These are phyloP conservation scores for Scalopus aquaticus DNA, from an alignment of 2,113 vertebrate genomes.

Conservation along the genomic window DNA sequence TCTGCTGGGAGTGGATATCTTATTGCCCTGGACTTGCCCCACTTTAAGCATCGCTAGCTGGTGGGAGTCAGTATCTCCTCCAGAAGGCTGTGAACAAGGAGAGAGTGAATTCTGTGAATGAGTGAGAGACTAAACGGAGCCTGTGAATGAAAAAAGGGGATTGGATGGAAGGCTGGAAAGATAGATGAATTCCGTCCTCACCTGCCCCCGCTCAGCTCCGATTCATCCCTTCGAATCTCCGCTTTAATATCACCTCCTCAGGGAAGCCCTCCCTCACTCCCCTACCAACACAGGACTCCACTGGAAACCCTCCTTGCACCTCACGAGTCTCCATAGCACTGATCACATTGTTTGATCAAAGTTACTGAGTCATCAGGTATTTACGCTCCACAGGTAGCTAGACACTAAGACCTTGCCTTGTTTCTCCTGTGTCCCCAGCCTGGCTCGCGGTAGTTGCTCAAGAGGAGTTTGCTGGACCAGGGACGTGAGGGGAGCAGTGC, in stretches of 20 bases:
- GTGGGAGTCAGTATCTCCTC: neutral
- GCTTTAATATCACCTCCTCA: neutral
- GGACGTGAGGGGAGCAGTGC: neutral
- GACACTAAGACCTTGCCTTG: neutral
- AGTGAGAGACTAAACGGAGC: no score
- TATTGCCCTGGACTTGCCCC: neutral
- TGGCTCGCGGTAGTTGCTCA: neutral
- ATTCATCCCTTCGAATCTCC: neutral
- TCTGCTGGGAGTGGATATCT: no score
- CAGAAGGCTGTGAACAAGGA: neutral
- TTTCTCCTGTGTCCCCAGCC: neutral
- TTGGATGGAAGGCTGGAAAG: no score
- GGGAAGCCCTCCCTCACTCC: neutral
- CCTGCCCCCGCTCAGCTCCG: neutral
- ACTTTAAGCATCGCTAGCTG: neutral
- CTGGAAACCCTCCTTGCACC: no score
- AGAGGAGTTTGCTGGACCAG: neutral
- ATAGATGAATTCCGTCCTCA: neutral
- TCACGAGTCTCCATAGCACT: no score
- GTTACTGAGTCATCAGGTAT: no score
- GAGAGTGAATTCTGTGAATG: neutral
- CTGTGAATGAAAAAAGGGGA: neutral
- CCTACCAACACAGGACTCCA: neutral
- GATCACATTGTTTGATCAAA: neutral
- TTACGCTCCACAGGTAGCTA: neutral